phyloP scores from a whole-genome alignment of 2,888 invertebrate species.

The Caenorhabditis becei region DNA sequence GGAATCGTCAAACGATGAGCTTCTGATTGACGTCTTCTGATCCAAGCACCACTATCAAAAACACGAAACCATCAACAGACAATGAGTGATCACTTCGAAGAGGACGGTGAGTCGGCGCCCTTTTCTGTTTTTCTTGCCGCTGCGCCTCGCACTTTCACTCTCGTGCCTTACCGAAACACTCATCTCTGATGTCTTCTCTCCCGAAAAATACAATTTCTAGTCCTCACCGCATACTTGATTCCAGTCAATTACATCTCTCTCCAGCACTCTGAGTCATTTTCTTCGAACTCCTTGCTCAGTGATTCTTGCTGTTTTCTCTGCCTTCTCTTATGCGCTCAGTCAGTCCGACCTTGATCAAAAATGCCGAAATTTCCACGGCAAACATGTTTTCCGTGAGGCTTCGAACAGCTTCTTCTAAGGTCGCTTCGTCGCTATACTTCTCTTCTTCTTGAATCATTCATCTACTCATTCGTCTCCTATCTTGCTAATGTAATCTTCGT shows the following conservation, averaged over 20 bases:
- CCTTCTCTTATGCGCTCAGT: neutral
- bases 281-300: neutral
- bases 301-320: neutral
- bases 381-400: slow-evolving; percentile 4
- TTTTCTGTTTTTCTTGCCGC: slow-evolving; percentile 10
- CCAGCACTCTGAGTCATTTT: neutral
- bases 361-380: slow-evolving; percentile 3
- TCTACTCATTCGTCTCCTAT: neutral
- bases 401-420: slow-evolving; percentile 9
- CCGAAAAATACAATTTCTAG: neutral
- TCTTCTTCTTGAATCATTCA: neutral
- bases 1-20: slow-evolving; percentile 28
- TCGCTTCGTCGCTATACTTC: neutral
- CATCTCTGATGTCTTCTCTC: slow-evolving; percentile 28
- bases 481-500: too few species aligned
- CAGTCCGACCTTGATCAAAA: slow-evolving; percentile 14
- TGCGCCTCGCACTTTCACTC: slow-evolving; percentile 29
- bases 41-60: neutral
- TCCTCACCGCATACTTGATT: neutral
- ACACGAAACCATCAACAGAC: slow-evolving; percentile 1
- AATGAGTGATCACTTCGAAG: slow-evolving; percentile 30
- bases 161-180: slow-evolving; percentile 25
- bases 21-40: slow-evolving; percentile 35
- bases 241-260: neutral
- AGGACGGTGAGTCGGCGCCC: slow-evolving; percentile 37